A percentile compares a stretch with the other conserved stretches of the same genome.
Evolutionary conservation across 2,797 vertebrate genomes (phyloP).

Genomic region (Bucorvus abyssinicus): DNA sequence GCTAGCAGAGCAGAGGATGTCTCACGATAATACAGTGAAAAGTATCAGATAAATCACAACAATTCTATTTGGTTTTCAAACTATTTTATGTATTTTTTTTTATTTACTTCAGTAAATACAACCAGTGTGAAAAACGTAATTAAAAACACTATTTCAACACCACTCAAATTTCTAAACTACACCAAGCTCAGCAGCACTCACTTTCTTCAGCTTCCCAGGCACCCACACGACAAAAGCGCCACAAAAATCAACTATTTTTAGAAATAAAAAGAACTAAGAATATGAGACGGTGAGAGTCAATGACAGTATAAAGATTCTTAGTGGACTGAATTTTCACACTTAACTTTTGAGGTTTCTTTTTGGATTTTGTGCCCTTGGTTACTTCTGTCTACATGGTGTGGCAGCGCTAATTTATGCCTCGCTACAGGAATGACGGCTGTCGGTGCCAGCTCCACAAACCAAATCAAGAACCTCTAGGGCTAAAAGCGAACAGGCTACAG

Average conservation of each 20-base stretch:
- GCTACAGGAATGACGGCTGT: not conserved
- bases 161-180: not conserved
- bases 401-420: conserved; percentile 40
- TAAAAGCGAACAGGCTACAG: conserved; percentile 36
- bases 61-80: not conserved
- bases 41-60: too few relatives aligned
- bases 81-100: not conserved
- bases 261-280: not conserved
- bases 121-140: not conserved
- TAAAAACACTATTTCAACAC: not conserved
- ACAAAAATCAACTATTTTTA: not conserved
- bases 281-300: not conserved
- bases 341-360: not conserved
- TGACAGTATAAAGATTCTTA: not conserved
- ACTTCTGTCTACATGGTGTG: conserved; percentile 26
- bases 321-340: conserved; percentile 3
- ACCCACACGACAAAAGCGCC: not conserved
- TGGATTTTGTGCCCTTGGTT: conserved; percentile 2
- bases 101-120: not conserved
- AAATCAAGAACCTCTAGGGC: conserved; percentile 20
- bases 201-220: not conserved
- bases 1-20: not conserved
- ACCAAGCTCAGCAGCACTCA: not conserved
- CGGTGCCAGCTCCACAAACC: conserved; percentile 25
- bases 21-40: too few relatives aligned